Conservation (phyloP, 2,888 invertebrate genomes). For the Graphium colonna region DNA sequence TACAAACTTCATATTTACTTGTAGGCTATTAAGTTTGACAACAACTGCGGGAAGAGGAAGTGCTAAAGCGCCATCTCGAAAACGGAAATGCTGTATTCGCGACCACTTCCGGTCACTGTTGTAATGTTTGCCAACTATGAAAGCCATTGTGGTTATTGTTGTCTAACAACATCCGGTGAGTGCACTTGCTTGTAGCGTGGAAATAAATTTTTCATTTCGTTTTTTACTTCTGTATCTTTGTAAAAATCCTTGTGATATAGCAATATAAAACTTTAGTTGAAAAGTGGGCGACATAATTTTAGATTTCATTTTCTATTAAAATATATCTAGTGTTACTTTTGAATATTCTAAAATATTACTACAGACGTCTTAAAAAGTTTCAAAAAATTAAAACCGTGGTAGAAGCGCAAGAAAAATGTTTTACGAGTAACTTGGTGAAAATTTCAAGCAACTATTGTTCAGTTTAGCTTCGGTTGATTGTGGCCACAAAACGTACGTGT, state of each 20-base stretch:
- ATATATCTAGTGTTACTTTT: no score
- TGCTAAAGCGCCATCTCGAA: constrained; percentile 33
- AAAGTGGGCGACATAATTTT: not conserved
- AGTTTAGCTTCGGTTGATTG: constrained; percentile 1
- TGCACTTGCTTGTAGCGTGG: constrained; percentile 1
- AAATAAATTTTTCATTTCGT: constrained; percentile 1
- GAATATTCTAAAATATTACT: no score
- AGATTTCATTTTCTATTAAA: no score
- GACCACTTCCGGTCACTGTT: constrained; percentile 29
- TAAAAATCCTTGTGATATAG: no score
- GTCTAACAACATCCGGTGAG: constrained; percentile 20
- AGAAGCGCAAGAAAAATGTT: not conserved
- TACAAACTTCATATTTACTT: not conserved
- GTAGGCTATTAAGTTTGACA: constrained; percentile 9
- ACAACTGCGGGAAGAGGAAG: constrained; percentile 26
- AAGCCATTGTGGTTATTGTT: constrained; percentile 22
- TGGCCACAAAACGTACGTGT: constrained; percentile 15
- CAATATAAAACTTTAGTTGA: not conserved
- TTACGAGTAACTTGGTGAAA: constrained; percentile 8
- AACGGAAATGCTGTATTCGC: constrained; percentile 31
- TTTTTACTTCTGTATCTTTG: not conserved
- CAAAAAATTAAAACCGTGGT: no score
- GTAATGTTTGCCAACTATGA: constrained; percentile 23
- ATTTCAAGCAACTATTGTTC: constrained; percentile 15
- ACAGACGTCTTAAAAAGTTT: no score